phyloP scores from a whole-genome alignment of 2,113 vertebrate genomes.

The Hemibagrus wyckioides region DNA sequence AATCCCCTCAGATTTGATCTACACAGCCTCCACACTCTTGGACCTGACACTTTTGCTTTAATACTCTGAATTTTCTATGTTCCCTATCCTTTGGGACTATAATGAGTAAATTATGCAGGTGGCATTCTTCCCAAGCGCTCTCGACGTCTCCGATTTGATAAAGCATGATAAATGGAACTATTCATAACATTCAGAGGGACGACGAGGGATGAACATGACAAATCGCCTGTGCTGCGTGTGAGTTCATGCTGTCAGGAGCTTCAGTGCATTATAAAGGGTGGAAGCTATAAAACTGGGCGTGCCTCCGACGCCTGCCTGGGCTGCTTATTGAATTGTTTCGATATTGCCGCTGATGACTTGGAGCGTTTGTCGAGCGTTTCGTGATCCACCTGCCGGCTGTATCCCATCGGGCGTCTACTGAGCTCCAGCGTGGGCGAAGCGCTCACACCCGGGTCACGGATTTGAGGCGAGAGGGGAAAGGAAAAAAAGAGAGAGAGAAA shows the following conservation, averaged over 20 bases:
- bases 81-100: neutral
- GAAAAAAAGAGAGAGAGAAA: slow-evolving; percentile 4
- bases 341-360: neutral
- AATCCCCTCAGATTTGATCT: neutral
- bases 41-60: slow-evolving; percentile 2
- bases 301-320: neutral
- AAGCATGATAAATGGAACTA: slow-evolving; percentile 42
- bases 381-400: slow-evolving; percentile 3
- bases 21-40: no score
- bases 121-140: slow-evolving; percentile 7
- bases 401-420: slow-evolving; percentile 4
- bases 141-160: slow-evolving; percentile 18
- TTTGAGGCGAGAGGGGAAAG: slow-evolving; percentile 10
- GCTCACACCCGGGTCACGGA: slow-evolving; percentile 28
- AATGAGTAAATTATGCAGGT: slow-evolving; percentile 18
- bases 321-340: slow-evolving; percentile 16
- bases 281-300: neutral
- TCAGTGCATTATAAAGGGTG: neutral
- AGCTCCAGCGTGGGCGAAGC: slow-evolving; percentile 21
- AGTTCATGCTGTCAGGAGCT: neutral
- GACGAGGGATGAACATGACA: slow-evolving; percentile 1
- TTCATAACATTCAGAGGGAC: slow-evolving; percentile 8
- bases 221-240: neutral
- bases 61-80: neutral
- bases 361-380: neutral